Conservation (phyloP, 2,797 vertebrate genomes). For the Propithecus perrieri region DNA sequence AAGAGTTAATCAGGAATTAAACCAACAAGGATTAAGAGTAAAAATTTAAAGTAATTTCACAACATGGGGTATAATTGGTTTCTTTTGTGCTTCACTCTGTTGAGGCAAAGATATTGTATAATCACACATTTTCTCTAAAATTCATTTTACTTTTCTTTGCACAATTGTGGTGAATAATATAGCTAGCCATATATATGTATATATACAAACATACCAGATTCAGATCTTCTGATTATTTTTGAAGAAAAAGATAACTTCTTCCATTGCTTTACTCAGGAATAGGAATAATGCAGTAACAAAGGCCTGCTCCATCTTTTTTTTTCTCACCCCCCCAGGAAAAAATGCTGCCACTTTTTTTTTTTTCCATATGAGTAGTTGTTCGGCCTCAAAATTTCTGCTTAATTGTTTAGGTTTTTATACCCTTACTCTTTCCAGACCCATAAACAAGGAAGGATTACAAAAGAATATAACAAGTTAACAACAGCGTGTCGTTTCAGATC, state of each 20-base stretch:
- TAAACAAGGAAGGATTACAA: not conserved
- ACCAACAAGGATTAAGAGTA: slow-evolving; percentile 49
- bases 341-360: not conserved
- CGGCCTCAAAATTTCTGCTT: not conserved
- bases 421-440: not conserved
- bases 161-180: not conserved
- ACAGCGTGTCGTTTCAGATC: not conserved
- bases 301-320: too few species aligned
- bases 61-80: slow-evolving; percentile 65
- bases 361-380: not conserved
- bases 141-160: not conserved
- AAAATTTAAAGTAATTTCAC: slow-evolving; percentile 67
- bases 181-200: not conserved
- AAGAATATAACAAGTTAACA: not conserved
- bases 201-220: not conserved
- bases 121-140: slow-evolving; percentile 21
- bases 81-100: slow-evolving; percentile 48
- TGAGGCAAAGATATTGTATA: slow-evolving; percentile 32
- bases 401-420: not conserved
- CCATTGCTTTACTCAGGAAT: not conserved
- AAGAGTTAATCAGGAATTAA: slow-evolving; percentile 56
- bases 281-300: not conserved
- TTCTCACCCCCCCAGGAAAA: not conserved
- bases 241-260: not conserved
- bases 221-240: not conserved